phyloP scores from a whole-genome alignment of 2,797 vertebrate genomes.

The Tympanoctomys barrerae region DNA sequence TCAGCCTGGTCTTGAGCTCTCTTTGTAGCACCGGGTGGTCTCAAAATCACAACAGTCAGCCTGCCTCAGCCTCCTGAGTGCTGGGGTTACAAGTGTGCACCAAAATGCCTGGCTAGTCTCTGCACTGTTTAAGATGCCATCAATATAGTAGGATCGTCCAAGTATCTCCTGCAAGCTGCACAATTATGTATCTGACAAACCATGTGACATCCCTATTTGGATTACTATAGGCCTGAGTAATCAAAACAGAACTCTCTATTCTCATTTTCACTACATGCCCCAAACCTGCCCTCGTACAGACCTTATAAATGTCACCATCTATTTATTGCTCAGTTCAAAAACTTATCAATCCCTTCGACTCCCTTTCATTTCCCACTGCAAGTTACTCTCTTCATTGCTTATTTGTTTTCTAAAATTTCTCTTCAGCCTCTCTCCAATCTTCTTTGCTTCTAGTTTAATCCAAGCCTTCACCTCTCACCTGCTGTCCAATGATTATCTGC shows the following conservation, averaged over 20 bases:
- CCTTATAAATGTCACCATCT: neutral
- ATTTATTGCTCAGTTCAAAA: conserved; percentile 41
- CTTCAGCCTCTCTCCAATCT: neutral
- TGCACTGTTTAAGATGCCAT: neutral
- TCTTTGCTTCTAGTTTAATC: neutral
- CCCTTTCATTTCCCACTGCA: neutral
- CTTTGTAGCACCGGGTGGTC: too few species aligned
- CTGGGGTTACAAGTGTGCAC: too few species aligned
- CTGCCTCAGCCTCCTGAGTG: too few species aligned
- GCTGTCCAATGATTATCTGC: neutral
- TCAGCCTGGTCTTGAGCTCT: too few species aligned
- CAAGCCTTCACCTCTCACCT: neutral
- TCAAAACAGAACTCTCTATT: conserved; percentile 25
- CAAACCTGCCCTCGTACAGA: neutral
- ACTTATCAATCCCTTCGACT: neutral
- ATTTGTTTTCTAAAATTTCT: neutral
- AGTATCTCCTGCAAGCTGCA: neutral
- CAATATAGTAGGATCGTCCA: neutral
- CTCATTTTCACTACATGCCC: neutral
- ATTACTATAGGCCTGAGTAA: neutral
- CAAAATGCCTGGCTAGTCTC: too few species aligned
- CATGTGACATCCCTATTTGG: neutral
- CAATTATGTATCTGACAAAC: neutral
- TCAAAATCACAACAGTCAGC: too few species aligned
- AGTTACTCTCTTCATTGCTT: neutral